Evolutionary conservation across 2,888 invertebrate species (phyloP), one percentile per base, ranked within the genome.

Genomic region (Silvanus unidentatus): DNA sequence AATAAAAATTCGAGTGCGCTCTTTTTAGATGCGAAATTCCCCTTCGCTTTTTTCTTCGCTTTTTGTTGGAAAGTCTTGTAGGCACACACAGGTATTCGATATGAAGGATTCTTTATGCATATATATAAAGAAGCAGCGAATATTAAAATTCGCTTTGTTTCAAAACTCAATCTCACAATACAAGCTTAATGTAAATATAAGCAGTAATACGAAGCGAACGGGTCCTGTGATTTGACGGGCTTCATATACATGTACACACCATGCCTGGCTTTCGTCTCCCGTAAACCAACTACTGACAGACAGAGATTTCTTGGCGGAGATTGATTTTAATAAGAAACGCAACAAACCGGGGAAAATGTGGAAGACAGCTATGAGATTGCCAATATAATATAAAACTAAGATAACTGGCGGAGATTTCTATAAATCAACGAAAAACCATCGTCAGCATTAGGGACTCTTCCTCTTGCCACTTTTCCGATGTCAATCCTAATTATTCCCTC

Each of bases 111-210:
- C 59, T 60, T 65, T 64, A 63, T 64, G 64, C n/a, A n/a, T n/a
- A n/a, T n/a, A n/a, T n/a, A 65, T 62, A 59, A 57, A 63, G 59
- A 44, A 60, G 60, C 58, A 50, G 54, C 65, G 65, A 65, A 67
- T 68, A 69, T 68, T 69, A 69, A 69, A 69, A 67, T 66, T 65
- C 64, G 66, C 65, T 67, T 69, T 68, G 68, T 69, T 69, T 67
- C 65, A 64, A 64, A 69, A 69, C 64, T 68, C 67, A 68, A 68
- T 69, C 66, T 67, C 65, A 58, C 63, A 61, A 60, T 65, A 65
- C 63, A 62, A 57, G 64, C 60, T 65, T 66, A 66, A 66, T 66
- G 66, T 68, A 68, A 68, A 68, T 68, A 67, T 67, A 63, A 67
- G 63, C 62, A 60, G 64, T 59, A 62, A 65, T 63, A 61, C 61